Conservation (phyloP, 2,888 invertebrate species). For the Reticulitermes lucifugus region DNA sequence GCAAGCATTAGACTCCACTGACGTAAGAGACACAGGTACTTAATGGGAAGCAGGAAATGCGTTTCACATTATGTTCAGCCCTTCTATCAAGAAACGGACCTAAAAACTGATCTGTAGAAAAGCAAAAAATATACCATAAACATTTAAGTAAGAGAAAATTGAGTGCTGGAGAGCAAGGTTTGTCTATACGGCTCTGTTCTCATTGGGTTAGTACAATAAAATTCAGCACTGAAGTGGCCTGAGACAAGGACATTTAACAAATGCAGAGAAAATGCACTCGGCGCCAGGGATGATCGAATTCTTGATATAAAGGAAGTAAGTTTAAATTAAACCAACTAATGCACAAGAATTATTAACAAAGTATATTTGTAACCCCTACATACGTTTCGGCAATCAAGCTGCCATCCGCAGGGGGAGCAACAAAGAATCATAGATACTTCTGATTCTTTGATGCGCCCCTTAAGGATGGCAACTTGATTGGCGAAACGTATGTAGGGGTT, state of each 20-base stretch:
- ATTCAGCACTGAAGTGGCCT: neutral
- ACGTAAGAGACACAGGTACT: no score
- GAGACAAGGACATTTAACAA: neutral
- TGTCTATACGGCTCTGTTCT: neutral
- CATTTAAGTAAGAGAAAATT: neutral
- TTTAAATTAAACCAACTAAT: no score
- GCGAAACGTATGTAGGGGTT: no score
- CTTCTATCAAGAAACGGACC: neutral
- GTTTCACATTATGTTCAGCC: neutral
- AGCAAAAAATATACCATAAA: neutral
- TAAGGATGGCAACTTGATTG: no score
- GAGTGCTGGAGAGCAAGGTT: neutral
- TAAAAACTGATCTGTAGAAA: neutral
- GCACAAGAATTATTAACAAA: no score
- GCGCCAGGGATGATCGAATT: neutral
- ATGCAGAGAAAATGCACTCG: neutral
- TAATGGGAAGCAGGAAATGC: no score
- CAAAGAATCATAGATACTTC: no score
- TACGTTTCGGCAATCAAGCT: no score
- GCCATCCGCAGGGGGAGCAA: no score
- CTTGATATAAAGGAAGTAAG: neutral
- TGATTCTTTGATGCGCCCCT: no score
- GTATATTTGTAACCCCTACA: no score
- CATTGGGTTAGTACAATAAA: neutral
- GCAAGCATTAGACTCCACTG: no score